A percentile compares a stretch with the other conserved stretches of the same genome.
phyloP scores from a whole-genome alignment of 2,113 vertebrate genomes.

The Corapipo altera region DNA sequence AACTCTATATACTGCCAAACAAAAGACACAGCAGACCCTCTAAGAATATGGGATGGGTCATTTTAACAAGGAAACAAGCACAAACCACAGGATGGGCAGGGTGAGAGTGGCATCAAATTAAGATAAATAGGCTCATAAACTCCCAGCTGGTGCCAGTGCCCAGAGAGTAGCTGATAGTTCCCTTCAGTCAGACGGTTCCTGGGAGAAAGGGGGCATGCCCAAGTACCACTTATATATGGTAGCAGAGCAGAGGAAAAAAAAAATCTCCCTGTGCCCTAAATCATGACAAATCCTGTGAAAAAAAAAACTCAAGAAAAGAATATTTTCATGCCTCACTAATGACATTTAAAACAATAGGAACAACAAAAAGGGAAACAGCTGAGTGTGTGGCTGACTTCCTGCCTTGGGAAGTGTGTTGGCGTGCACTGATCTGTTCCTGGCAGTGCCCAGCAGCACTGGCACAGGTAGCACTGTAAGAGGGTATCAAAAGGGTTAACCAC shows the following conservation, averaged over 20 bases:
- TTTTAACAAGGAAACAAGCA: not conserved
- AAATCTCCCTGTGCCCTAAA: not conserved
- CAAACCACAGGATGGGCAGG: not conserved
- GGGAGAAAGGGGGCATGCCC: not conserved
- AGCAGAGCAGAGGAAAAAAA: not conserved
- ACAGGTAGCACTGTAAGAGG: not conserved
- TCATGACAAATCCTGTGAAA: not conserved
- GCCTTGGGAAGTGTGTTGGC: not conserved
- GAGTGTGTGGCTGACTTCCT: not conserved
- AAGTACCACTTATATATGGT: not conserved
- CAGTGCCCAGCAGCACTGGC: not conserved
- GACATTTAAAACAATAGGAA: not conserved
- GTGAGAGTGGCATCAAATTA: not conserved
- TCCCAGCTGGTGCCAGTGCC: not conserved
- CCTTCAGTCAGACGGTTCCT: not conserved
- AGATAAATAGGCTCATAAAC: not conserved
- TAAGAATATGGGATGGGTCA: not conserved
- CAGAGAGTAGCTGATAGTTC: not conserved
- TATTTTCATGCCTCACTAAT: not conserved
- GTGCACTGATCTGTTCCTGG: not conserved
- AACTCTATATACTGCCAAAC: not conserved
- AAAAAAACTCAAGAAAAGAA: accelerated
- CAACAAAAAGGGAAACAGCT: not conserved
- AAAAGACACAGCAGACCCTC: not conserved
- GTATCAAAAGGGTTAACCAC: not conserved